phyloP scores from a whole-genome alignment of 2,797 vertebrate species.

The Alfaro cultratus region DNA sequence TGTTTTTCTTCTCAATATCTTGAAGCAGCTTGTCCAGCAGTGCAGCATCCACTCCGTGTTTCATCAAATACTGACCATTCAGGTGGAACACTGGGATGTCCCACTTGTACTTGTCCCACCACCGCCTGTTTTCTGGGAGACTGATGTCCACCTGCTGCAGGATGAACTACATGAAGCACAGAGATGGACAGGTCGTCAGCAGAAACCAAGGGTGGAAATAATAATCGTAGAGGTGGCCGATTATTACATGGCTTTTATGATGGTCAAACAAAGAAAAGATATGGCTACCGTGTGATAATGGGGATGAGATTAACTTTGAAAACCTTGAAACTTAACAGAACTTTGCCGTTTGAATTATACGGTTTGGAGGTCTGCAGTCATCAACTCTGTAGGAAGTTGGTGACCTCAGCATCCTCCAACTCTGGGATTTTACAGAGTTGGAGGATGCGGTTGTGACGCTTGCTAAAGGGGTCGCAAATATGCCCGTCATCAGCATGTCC shows the following conservation, averaged over 20 bases:
- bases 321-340: background rate
- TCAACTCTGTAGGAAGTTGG: background rate
- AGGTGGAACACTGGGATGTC: conserved; percentile 74
- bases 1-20: background rate
- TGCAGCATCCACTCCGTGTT: conserved; percentile 50
- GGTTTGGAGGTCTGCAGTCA: background rate
- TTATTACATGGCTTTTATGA: background rate
- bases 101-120: conserved; percentile 59
- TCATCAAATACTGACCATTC: conserved; percentile 66
- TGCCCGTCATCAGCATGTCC: too few relatives aligned
- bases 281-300: background rate
- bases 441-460: too few relatives aligned
- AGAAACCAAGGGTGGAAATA: background rate
- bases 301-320: background rate
- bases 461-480: too few relatives aligned
- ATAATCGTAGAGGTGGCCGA: background rate
- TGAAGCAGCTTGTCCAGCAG: conserved; percentile 59
- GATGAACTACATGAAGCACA: conserved; percentile 45
- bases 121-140: conserved; percentile 56
- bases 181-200: background rate
- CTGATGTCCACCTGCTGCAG: conserved; percentile 70
- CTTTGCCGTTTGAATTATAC: background rate
- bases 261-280: background rate
- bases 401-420: background rate
- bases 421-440: background rate